A percentile compares a stretch with the other conserved stretches of the same genome.
Evolutionary conservation across 2,888 invertebrate genomes (phyloP).

Genomic region (Teinopalpus imperialis): DNA sequence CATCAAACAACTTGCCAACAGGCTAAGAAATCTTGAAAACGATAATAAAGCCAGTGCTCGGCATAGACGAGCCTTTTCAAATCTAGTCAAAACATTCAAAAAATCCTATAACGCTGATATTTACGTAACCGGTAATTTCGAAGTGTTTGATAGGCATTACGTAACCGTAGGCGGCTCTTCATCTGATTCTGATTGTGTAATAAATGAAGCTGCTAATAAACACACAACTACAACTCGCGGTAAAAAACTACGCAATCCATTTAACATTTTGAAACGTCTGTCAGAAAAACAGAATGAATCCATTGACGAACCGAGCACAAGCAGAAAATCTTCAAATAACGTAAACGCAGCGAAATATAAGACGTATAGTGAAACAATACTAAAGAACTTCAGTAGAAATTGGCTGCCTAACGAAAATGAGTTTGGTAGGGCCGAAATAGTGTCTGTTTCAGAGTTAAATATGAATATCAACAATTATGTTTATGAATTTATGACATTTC

Average conservation of each 20-base stretch:
- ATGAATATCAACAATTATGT: constrained; percentile 49
- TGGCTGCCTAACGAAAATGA: constrained; percentile 59
- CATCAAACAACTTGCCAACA: constrained; percentile 49
- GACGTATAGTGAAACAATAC: constrained; percentile 35
- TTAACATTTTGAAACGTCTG: constrained; percentile 56
- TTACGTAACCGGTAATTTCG: constrained; percentile 47
- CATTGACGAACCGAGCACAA: constrained; percentile 24
- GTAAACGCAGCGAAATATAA: constrained; percentile 16
- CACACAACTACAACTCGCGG: constrained; percentile 32
- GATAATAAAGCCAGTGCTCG: constrained; percentile 46
- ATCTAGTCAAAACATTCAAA: constrained; percentile 62
- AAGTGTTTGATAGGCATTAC: constrained; percentile 50
- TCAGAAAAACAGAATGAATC: constrained; percentile 39
- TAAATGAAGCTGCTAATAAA: constrained; percentile 40
- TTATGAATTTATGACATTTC: constrained; percentile 50
- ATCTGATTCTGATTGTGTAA: constrained; percentile 59
- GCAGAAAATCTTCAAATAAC: constrained; percentile 2
- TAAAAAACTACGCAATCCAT: constrained; percentile 64
- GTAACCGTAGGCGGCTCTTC: constrained; percentile 60
- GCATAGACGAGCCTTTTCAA: constrained; percentile 59
- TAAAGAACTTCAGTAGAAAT: constrained; percentile 40
- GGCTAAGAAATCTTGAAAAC: constrained; percentile 48
- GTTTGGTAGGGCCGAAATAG: constrained; percentile 60
- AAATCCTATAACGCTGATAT: constrained; percentile 60
- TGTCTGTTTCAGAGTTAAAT: constrained; percentile 34